These are phyloP conservation scores for Darwinula stevensoni DNA, from an alignment of 2,888 invertebrate species.

Conservation along the genomic window DNA sequence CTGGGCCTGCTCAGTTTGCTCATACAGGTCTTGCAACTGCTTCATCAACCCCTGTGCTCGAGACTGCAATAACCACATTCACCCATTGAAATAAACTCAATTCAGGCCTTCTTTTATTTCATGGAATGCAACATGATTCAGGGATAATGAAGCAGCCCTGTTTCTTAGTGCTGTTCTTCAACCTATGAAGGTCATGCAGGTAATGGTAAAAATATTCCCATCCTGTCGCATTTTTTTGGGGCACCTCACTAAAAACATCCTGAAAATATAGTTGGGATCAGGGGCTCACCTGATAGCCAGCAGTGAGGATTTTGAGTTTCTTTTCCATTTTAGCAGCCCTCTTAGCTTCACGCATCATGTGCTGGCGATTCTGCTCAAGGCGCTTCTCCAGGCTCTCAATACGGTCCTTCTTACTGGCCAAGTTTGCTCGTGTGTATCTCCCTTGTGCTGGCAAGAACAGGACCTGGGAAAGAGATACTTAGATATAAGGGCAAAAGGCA, in stretches of 20 bases:
- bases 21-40: conserved; percentile 53
- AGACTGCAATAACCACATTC: too few relatives aligned
- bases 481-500: conserved; percentile 8
- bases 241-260: conserved; percentile 1
- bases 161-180: too few relatives aligned
- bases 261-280: conserved; percentile 1
- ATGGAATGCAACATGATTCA: too few relatives aligned
- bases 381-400: conserved; percentile 74
- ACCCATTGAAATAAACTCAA: too few relatives aligned
- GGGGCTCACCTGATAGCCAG: conserved; percentile 55
- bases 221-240: not conserved
- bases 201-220: not conserved
- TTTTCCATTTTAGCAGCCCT: conserved; percentile 91
- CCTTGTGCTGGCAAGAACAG: conserved; percentile 71
- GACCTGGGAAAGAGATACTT: too few relatives aligned
- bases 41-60: conserved; percentile 57
- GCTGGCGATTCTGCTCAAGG: conserved; percentile 66
- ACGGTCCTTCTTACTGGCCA: conserved; percentile 84
- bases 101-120: too few relatives aligned
- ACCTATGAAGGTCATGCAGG: too few relatives aligned
- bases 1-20: conserved; percentile 64
- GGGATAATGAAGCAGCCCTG: too few relatives aligned
- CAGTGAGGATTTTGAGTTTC: conserved; percentile 78
- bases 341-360: conserved; percentile 92
- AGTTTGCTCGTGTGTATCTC: conserved; percentile 69